phyloP scores from a whole-genome alignment of 2,113 vertebrate species.

The Herpailurus yagouaroundi region DNA sequence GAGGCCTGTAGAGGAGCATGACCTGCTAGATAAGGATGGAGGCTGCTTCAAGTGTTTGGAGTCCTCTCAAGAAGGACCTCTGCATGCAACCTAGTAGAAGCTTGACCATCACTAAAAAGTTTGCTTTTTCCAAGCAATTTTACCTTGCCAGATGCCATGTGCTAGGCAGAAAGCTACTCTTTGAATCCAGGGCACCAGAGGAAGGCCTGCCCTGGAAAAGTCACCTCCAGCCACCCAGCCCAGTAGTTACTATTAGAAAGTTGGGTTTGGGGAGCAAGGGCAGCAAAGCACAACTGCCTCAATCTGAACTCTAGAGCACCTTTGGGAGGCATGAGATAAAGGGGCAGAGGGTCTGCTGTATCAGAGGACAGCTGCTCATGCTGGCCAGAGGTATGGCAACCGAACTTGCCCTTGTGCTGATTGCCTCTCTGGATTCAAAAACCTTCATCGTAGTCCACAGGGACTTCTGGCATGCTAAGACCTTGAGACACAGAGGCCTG shows the following conservation, averaged over 20 bases:
- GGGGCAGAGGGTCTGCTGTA: not conserved
- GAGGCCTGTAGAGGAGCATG: not conserved
- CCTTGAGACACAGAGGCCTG: not conserved
- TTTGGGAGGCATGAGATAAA: not conserved
- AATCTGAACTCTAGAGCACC: not conserved
- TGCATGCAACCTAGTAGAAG: not conserved
- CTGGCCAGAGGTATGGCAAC: not conserved
- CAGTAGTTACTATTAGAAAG: not conserved
- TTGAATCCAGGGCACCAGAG: not conserved
- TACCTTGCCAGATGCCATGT: not conserved
- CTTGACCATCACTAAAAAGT: not conserved
- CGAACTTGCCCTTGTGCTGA: not conserved
- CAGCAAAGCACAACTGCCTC: not conserved
- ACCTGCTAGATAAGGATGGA: not conserved
- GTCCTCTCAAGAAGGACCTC: not conserved
- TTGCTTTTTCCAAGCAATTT: not conserved
- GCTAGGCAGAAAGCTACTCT: conserved; percentile 9
- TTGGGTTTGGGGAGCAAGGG: not conserved
- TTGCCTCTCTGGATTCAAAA: not conserved
- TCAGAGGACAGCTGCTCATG: not conserved
- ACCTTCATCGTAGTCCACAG: not conserved
- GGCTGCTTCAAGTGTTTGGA: not conserved
- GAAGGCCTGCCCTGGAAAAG: not conserved
- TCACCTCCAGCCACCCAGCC: not conserved
- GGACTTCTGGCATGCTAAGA: not conserved